These are phyloP conservation scores for Oenanthe melanoleuca DNA, from an alignment of 2,113 vertebrate species.

Conservation along the genomic window DNA sequence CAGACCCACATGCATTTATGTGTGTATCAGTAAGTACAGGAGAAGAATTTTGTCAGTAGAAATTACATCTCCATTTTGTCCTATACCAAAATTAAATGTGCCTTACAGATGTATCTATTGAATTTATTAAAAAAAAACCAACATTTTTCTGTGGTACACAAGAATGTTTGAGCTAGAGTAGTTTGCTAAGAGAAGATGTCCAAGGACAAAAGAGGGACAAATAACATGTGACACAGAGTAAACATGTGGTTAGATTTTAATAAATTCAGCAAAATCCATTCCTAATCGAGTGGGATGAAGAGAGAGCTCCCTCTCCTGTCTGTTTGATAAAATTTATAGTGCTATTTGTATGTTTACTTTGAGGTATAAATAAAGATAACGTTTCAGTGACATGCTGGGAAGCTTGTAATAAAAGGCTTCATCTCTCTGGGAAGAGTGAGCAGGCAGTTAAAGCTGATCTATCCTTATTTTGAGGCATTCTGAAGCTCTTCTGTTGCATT, in stretches of 20 bases:
- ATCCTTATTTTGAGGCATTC: not conserved
- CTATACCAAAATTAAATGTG: not conserved
- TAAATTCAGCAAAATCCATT: conserved; percentile 5
- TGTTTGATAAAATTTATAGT: conserved; percentile 43
- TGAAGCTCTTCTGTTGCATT: not conserved
- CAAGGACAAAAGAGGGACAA: not conserved
- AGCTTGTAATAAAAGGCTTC: not conserved
- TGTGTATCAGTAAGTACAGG: not conserved
- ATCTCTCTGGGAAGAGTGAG: not conserved
- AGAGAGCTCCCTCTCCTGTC: conserved; percentile 80
- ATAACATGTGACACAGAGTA: not conserved
- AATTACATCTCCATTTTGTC: not conserved
- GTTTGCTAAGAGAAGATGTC: not conserved
- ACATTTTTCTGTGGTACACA: not conserved
- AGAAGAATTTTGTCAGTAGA: not conserved
- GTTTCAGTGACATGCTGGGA: not conserved
- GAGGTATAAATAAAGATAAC: not conserved
- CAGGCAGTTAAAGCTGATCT: not conserved
- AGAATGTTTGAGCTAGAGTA: not conserved
- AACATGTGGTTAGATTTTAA: conserved; percentile 1
- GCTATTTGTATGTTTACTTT: conserved; percentile 11
- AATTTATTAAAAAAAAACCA: not conserved
- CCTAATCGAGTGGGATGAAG: conserved; percentile 39
- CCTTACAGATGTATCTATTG: not conserved
- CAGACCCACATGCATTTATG: not conserved